These are phyloP conservation scores for Smittia aterrima DNA, from an alignment of 2,888 invertebrate genomes.

Conservation along the genomic window DNA sequence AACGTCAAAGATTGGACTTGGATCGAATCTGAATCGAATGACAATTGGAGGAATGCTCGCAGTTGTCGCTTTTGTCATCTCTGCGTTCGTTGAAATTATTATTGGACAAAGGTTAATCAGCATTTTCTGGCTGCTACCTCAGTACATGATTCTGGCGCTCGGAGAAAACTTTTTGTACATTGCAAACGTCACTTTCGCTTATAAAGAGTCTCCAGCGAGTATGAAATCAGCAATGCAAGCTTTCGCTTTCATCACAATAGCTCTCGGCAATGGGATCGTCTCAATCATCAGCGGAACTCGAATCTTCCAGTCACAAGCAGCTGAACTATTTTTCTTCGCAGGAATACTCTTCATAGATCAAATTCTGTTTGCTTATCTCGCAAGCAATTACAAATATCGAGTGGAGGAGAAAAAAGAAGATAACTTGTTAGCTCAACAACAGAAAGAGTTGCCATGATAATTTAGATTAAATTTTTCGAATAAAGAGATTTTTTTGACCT, in stretches of 20 bases:
- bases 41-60: constrained; percentile 84
- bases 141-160: constrained; percentile 65
- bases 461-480: no score
- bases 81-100: constrained; percentile 77
- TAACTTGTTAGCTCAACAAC: no score
- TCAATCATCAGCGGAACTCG: constrained; percentile 82
- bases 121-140: constrained; percentile 65
- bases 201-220: constrained; percentile 78
- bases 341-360: constrained; percentile 70
- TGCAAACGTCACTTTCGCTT: constrained; percentile 89
- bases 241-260: constrained; percentile 83
- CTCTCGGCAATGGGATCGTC: constrained; percentile 91
- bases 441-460: no score
- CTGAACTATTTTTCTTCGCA: constrained; percentile 86
- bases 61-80: constrained; percentile 79
- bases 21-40: constrained; percentile 81
- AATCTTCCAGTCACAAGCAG: constrained; percentile 74
- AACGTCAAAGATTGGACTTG: constrained; percentile 64
- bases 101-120: constrained; percentile 60
- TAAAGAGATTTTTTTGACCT: no score
- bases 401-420: no score
- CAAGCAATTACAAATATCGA: background rate
- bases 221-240: constrained; percentile 92
- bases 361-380: background rate
- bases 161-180: constrained; percentile 89